phyloP scores from a whole-genome alignment of 1,140 invertebrate genomes.

The Campoletis sonorensis region DNA sequence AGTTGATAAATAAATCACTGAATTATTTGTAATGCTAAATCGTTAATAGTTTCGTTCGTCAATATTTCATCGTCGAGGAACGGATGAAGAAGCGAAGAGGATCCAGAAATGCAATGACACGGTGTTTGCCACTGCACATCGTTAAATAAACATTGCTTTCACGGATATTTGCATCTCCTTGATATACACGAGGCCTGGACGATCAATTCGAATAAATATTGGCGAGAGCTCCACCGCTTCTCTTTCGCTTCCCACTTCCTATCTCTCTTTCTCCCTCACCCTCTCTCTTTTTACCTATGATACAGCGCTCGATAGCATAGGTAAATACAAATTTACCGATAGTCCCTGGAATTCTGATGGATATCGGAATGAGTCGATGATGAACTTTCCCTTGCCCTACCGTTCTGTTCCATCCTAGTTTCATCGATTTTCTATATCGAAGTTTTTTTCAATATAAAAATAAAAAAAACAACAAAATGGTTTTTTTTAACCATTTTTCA shows the following conservation, averaged over 20 bases:
- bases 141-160: slow-evolving; percentile 59
- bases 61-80: neutral
- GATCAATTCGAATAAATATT: slow-evolving; percentile 59
- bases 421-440: too few species aligned
- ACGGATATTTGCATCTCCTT: slow-evolving; percentile 55
- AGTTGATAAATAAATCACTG: neutral
- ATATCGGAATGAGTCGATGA: slow-evolving; percentile 21
- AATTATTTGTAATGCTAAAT: neutral
- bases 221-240: slow-evolving; percentile 1
- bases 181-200: slow-evolving; percentile 42
- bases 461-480: too few species aligned
- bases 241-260: slow-evolving; percentile 3
- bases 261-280: neutral
- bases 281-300: neutral
- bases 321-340: slow-evolving; percentile 42
- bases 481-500: too few species aligned
- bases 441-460: too few species aligned
- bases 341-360: slow-evolving; percentile 22
- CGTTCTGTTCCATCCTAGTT: neutral
- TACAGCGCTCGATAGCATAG: slow-evolving; percentile 23
- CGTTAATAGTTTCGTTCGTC: neutral
- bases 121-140: slow-evolving; percentile 49
- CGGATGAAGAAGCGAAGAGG: slow-evolving; percentile 12
- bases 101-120: neutral
- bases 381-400: neutral